Conservation (phyloP, 2,113 vertebrate genomes). For the Astatoreochromis straeleni region DNA sequence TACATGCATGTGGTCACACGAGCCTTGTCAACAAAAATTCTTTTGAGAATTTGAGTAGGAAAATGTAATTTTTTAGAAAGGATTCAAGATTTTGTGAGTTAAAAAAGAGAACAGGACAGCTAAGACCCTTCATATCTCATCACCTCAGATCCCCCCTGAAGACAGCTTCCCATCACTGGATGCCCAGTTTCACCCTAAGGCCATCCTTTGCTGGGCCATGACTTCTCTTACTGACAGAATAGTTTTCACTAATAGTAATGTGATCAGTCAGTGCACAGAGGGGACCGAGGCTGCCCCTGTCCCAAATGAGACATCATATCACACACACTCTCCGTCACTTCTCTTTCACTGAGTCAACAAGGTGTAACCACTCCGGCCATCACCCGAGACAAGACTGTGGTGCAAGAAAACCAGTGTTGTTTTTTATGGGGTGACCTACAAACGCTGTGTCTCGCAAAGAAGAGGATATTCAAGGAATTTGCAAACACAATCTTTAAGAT, state of each 20-base stretch:
- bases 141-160: slow-evolving; percentile 23
- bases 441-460: not conserved
- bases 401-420: not conserved
- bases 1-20: not conserved
- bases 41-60: not conserved
- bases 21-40: not conserved
- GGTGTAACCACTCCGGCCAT: not conserved
- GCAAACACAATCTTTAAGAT: not conserved
- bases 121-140: slow-evolving; percentile 37
- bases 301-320: slow-evolving; percentile 54
- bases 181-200: slow-evolving; percentile 14
- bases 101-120: slow-evolving; percentile 5
- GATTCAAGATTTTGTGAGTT: not conserved
- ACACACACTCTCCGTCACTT: slow-evolving; percentile 28
- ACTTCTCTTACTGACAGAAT: slow-evolving; percentile 55
- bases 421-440: not conserved
- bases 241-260: slow-evolving; percentile 59
- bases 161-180: slow-evolving; percentile 29
- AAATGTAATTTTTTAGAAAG: not conserved
- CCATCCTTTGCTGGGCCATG: slow-evolving; percentile 12
- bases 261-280: slow-evolving; percentile 62
- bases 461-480: not conserved
- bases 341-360: slow-evolving; percentile 30
- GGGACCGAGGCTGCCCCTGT: slow-evolving; percentile 38
- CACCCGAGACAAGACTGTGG: not conserved